Conservation (phyloP, 2,888 invertebrate genomes). For the Chymomyza caudatula region DNA sequence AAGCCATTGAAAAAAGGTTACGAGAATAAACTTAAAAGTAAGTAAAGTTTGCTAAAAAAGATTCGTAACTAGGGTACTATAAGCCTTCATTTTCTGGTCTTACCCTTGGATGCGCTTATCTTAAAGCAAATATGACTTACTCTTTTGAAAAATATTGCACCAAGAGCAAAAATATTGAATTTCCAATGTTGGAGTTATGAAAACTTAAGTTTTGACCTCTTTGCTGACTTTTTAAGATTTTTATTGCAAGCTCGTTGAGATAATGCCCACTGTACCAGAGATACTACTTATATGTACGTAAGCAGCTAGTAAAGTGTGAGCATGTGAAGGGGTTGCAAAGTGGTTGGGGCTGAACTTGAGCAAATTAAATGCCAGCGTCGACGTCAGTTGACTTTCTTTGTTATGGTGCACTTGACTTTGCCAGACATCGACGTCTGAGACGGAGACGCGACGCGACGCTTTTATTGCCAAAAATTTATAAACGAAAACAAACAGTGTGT, state of each 20-base stretch:
- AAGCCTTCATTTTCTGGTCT: no score
- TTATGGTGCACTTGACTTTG: slow-evolving; percentile 65
- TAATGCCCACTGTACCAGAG: neutral
- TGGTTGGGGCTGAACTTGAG: slow-evolving; percentile 51
- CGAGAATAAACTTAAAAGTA: no score
- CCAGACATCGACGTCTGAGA: slow-evolving; percentile 25
- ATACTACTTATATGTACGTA: neutral
- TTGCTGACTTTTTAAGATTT: no score
- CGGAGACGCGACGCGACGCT: slow-evolving; percentile 35
- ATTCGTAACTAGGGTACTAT: no score
- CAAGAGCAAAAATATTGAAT: no score
- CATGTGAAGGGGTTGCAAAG: slow-evolving; percentile 9
- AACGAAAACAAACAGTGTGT: slow-evolving; percentile 22
- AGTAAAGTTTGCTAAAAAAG: no score
- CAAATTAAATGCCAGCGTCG: slow-evolving; percentile 47
- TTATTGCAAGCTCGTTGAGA: neutral
- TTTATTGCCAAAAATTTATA: slow-evolving; percentile 59
- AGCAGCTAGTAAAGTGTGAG: slow-evolving; percentile 13
- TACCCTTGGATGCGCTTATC: no score
- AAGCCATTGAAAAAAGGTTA: no score
- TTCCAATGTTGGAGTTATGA: no score
- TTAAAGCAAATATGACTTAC: no score
- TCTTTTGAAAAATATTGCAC: no score
- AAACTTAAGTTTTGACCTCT: no score
- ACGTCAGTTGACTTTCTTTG: slow-evolving; percentile 51